Conservation (phyloP, 2,888 invertebrate genomes). For the Laspeyria flexula region DNA sequence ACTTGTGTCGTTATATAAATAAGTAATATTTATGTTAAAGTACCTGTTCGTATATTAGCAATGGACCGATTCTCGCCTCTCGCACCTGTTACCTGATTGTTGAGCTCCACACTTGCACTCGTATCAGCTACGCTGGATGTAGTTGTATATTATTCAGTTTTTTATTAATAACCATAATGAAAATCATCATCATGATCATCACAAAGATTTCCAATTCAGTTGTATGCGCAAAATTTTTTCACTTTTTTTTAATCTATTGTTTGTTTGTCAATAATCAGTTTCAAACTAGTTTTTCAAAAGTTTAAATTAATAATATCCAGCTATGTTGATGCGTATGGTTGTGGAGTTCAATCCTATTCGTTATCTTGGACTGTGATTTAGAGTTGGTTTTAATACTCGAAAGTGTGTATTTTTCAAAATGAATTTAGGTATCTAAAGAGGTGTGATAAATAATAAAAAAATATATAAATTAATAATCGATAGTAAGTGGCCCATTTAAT, state of each 20-base stretch:
- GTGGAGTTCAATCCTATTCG: constrained; percentile 12
- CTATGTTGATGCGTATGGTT: background rate
- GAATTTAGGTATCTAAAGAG: constrained; percentile 36
- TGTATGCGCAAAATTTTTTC: too few species aligned
- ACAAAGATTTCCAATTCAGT: too few species aligned
- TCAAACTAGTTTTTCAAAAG: too few species aligned
- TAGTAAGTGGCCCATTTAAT: constrained; percentile 38
- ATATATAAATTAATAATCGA: constrained; percentile 20
- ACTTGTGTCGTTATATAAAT: background rate
- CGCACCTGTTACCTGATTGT: background rate
- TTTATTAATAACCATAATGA: too few species aligned
- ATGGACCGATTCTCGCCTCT: background rate
- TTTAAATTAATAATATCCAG: background rate
- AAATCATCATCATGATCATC: too few species aligned
- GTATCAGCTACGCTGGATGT: background rate
- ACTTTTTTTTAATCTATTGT: too few species aligned
- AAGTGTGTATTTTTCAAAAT: constrained; percentile 57
- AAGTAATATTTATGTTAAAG: background rate
- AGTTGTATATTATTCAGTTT: too few species aligned
- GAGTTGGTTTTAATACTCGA: constrained; percentile 52
- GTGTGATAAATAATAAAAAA: constrained; percentile 39
- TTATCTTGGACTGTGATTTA: constrained; percentile 48
- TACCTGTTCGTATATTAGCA: background rate
- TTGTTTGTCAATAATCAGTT: too few species aligned
- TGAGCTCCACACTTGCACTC: background rate